Base-by-base conservation (phyloP, 2,888 invertebrate genomes). In the Philonicus albiceps region DNA sequence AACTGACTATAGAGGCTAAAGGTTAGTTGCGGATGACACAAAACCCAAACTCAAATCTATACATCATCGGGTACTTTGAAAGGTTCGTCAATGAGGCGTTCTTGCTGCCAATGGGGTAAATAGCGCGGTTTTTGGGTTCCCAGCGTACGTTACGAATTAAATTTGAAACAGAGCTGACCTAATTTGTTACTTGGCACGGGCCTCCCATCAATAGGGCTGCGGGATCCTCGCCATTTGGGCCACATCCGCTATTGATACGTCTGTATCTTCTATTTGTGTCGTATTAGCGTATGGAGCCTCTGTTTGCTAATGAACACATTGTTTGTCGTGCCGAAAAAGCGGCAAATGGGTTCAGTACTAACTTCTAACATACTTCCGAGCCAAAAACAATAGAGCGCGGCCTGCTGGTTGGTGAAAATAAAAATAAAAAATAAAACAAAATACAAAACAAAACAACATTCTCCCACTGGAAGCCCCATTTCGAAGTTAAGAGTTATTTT, bases 401-500 rank as follows among this genome's bases (percentile, higher is more conserved):
- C 34, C 8, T n/a, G 19, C 7, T 7, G 64, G 64, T 7, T 37
- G 11, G 37, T 0, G 1, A 2, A 31, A 37, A 37, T 11, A 37
- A 37, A 37, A 37, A 2, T n/a, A n/a, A n/a, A n/a, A n/a, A n/a
- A n/a, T n/a, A n/a, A 43, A 43, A 16, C 13, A 43, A 43, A 13
- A 16, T 2, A 6, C 13, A 11, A 43, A 8, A 43, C 16, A 53
- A 53, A n/a, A n/a, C n/a, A 16, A n/a, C n/a, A n/a, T n/a, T 11
- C 37, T 16, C 40, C 22, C 8, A 22, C 7, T n/a, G n/a, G 7
- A 11, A 4, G 11, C 64, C 7, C 22, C 49, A 49, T 49, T n/a
- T 73, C 74, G 74, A 34, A 74, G 74, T 74, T 34, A 74, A 74
- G 27, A 74, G 31, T 74, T 34, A 74, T 74, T 74, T 74, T 74